Evolutionary conservation across 2,888 invertebrate genomes (phyloP), one percentile per base, ranked within the genome.

Genomic region (Cantharis nigra): DNA sequence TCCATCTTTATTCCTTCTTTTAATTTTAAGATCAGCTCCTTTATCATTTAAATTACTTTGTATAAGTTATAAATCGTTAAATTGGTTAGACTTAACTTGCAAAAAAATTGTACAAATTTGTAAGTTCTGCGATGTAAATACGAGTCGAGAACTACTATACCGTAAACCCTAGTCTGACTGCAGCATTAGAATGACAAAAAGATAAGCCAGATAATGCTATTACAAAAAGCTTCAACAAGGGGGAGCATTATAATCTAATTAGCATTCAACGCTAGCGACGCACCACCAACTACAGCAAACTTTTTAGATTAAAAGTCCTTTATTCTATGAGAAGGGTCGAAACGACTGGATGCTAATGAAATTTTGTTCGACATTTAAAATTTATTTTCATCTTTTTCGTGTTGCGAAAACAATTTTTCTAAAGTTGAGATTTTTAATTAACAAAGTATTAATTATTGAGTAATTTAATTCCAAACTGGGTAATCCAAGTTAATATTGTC

Each of bases 201-300:
- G 81, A 82, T 81, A 81, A 83, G 85, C 85, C 85, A 84, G 86
- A 86, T 85, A 85, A 86, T 85, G 85, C 84, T 82, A 83, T 83
- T 81, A 83, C 86, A 86, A 87, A 86, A 86, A 86, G 85, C 79
- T 79, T 78, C 79, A 74, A 74, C 79, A 79, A 79, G 85, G 79
- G 79, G 77, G 74, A 74, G 75, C 75, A 79, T 79, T 76, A 79
- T 79, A 79, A 79, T 79, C 79, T 76, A 79, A 79, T 79, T 79
- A 79, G 79, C 76, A 79, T 79, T 79, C 79, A 79, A 77, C 76
- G 77, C 79, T 74, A 77, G 79, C 76, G 79, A 79, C 79, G 77
- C 79, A 75, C 79, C 72, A 73, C 79, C 75, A 77, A 79, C 75
- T 78, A 78, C 75, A 75, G 75, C 71, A 74, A 78, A 78, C 75